These are phyloP conservation scores for Callitettix versicolor DNA, from an alignment of 1,140 invertebrate genomes.

Conservation along the genomic window DNA sequence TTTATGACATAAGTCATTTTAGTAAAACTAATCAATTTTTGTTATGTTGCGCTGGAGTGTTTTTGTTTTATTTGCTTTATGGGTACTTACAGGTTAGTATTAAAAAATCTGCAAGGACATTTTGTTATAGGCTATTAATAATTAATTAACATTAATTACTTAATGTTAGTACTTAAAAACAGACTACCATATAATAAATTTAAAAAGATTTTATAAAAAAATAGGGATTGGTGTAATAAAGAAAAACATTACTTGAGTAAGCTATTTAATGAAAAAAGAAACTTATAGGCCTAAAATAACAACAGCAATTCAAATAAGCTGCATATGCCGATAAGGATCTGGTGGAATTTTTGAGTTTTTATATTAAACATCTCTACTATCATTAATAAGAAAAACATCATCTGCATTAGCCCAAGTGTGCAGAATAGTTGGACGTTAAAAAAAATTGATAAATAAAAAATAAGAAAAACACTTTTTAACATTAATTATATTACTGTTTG, in stretches of 20 bases:
- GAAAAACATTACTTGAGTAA: neutral
- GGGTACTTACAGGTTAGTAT: slow-evolving; percentile 84
- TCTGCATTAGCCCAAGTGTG: too few species aligned
- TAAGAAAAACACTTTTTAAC: too few species aligned
- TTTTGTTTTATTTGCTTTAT: slow-evolving; percentile 81
- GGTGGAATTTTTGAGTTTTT: neutral
- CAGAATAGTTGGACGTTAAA: too few species aligned
- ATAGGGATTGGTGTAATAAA: neutral
- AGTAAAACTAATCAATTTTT: slow-evolving; percentile 61
- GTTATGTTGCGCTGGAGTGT: slow-evolving; percentile 64
- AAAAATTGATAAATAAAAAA: too few species aligned
- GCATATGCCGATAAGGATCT: too few species aligned
- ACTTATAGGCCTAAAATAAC: too few species aligned
- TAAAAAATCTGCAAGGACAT: slow-evolving; percentile 19
- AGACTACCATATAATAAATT: neutral
- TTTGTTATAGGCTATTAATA: slow-evolving; percentile 6
- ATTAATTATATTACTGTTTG: too few species aligned
- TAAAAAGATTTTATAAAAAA: neutral
- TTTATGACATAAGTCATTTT: slow-evolving; percentile 57
- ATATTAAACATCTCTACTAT: too few species aligned
- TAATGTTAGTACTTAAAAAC: neutral
- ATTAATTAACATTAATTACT: neutral
- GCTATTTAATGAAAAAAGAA: too few species aligned
- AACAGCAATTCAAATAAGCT: too few species aligned
- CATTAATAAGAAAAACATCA: too few species aligned